phyloP scores from a whole-genome alignment of 2,888 invertebrate species.

The Acholoe squamosa region DNA sequence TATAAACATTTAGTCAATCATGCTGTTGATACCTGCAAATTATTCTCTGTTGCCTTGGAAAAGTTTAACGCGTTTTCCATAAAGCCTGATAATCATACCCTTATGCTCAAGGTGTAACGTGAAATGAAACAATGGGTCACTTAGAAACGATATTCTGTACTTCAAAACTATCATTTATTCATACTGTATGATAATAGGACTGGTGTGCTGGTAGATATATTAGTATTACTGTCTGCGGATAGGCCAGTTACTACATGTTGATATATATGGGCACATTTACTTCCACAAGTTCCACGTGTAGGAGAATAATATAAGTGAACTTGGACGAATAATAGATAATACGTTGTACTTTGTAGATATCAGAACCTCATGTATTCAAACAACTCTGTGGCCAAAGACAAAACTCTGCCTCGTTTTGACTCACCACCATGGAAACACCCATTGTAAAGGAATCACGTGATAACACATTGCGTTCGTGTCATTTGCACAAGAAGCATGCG shows the following conservation, averaged over 20 bases:
- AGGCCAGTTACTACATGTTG: background rate
- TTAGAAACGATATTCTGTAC: background rate
- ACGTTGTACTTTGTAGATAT: constrained; percentile 22
- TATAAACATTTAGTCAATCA: too few relatives aligned
- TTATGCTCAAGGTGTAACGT: too few relatives aligned
- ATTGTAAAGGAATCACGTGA: background rate
- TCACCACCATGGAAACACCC: background rate
- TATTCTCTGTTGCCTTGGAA: too few relatives aligned
- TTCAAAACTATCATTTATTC: background rate
- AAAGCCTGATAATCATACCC: too few relatives aligned
- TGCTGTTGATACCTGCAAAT: too few relatives aligned
- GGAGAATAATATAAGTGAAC: too few relatives aligned
- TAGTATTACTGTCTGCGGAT: background rate
- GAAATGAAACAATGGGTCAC: too few relatives aligned
- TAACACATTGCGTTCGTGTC: background rate
- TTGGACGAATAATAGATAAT: too few relatives aligned
- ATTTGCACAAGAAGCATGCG: background rate
- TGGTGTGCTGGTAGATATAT: background rate
- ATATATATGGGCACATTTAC: too few relatives aligned
- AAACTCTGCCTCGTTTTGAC: background rate
- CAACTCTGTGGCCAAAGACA: constrained; percentile 34
- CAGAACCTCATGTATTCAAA: constrained; percentile 5
- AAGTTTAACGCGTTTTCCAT: too few relatives aligned
- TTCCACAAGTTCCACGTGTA: too few relatives aligned
- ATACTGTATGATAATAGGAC: background rate